Evolutionary conservation across 1,140 invertebrate genomes (phyloP).

Genomic region (Hylyphantes graminicola): DNA sequence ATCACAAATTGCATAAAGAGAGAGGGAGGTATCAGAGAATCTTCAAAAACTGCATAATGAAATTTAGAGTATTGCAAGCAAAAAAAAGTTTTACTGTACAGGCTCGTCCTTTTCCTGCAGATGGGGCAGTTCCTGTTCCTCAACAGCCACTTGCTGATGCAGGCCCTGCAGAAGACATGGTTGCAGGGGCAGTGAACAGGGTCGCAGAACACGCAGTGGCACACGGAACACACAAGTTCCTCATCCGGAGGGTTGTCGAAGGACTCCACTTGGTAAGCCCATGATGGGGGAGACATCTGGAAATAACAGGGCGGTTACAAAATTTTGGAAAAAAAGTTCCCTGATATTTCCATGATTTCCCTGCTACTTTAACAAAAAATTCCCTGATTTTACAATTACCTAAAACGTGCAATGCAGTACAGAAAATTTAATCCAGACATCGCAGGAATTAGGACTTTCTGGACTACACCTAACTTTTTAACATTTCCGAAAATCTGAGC

Average conservation of each 20-base stretch:
- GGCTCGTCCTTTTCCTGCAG: constrained; percentile 32
- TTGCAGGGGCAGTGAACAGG: constrained; percentile 51
- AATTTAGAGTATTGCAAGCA: too few relatives aligned
- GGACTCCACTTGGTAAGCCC: constrained; percentile 49
- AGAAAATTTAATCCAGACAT: too few relatives aligned
- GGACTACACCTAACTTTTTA: too few relatives aligned
- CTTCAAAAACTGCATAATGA: too few relatives aligned
- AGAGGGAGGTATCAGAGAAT: too few relatives aligned
- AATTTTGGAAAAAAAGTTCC: background rate
- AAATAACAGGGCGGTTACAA: background rate
- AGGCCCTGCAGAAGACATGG: constrained; percentile 54
- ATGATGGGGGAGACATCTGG: constrained; percentile 61
- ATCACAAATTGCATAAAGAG: too few relatives aligned
- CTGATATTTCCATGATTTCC: background rate
- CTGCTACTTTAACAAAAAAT: too few relatives aligned
- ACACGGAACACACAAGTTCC: constrained; percentile 56
- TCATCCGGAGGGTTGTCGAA: constrained; percentile 53
- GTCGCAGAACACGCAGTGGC: constrained; percentile 49
- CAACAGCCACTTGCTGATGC: constrained; percentile 46
- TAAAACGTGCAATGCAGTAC: too few relatives aligned
- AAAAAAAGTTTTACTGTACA: background rate
- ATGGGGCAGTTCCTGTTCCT: constrained; percentile 41
- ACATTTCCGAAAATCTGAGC: too few relatives aligned
- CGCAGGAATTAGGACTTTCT: too few relatives aligned
- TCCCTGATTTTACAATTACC: too few relatives aligned